phyloP scores from a whole-genome alignment of 2,113 vertebrate species.

The Erythrolamprus reginae region DNA sequence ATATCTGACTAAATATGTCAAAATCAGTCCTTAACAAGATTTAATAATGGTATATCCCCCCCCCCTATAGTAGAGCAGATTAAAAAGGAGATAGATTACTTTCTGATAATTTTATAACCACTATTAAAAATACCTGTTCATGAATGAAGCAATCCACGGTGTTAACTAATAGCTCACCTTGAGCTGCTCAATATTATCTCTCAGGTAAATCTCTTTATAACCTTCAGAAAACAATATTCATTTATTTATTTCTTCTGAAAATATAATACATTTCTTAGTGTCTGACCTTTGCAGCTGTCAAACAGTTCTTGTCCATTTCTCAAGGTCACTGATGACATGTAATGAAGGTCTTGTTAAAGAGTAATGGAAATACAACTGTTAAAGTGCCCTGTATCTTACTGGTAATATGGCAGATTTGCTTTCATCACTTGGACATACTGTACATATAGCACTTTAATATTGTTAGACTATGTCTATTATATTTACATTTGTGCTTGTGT shows the following conservation, averaged over 20 bases:
- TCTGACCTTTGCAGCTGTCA: background rate
- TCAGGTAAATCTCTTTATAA: background rate
- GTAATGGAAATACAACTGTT: background rate
- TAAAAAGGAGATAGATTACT: background rate
- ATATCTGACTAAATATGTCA: background rate
- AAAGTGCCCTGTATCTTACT: background rate
- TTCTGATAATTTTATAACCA: background rate
- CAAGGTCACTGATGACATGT: conserved; percentile 1
- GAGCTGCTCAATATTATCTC: background rate
- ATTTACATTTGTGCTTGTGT: background rate
- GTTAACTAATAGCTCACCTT: background rate
- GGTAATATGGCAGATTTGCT: conserved; percentile 1
- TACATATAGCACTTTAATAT: background rate
- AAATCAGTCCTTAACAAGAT: background rate
- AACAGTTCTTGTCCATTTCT: background rate
- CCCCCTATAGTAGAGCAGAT: background rate
- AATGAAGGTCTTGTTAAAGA: conserved; percentile 1
- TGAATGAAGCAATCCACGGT: background rate
- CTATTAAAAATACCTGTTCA: background rate
- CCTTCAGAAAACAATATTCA: background rate
- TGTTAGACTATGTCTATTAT: background rate
- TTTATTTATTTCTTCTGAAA: conserved; percentile 12
- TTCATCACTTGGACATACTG: background rate
- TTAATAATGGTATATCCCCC: background rate
- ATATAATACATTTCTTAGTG: background rate